Evolutionary conservation across 2,888 invertebrate genomes (phyloP), one percentile per base, ranked within the genome.

Genomic region (Latheticus oryzae): DNA sequence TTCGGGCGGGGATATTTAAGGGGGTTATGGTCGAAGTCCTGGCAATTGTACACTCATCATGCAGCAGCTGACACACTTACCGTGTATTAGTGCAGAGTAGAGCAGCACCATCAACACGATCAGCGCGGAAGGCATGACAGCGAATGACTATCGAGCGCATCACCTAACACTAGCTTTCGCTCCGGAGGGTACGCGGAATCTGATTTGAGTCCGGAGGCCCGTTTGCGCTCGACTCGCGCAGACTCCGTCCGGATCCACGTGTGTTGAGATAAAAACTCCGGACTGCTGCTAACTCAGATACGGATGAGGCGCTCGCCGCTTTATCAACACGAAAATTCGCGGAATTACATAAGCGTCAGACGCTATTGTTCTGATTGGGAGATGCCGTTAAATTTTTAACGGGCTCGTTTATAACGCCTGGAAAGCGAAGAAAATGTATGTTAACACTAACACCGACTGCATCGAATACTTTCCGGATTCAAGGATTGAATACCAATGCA

Each of bases 1-100:
- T 73, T 68, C 73, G 63, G 70, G 70, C 74, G 73, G 73, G 73
- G 76, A 77, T 76, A 78, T 78, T 78, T 77, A 77, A 66, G 70
- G 60, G 71, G 70, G 73, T 73, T 75, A 75, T 40, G 24, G 42
- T 7, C 40, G 13, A 15, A 24, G 43, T 11, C 30, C 45, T 21
- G 19, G 30, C 16, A 13, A n/a, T 15, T 16, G 42, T 5, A 21
- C 12, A 26, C 12, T 26, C 26, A 12, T 1, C 15, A 45, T 45
- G 19, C 40, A 15, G 32, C n/a, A n/a, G n/a, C 9, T 17, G 32
- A 17, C n/a, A n/a, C 55, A 55, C 72, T 72, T 69, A 72, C 72
- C 72, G 62, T 67, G 32, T 42, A 67, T 61, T 58, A 47, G 30
- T 48, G 60, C 40, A 9, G 38, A 40, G 11, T 40, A 28, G 43